Conservation (phyloP, 2,888 invertebrate species). For the Drosophila niveifrons region DNA sequence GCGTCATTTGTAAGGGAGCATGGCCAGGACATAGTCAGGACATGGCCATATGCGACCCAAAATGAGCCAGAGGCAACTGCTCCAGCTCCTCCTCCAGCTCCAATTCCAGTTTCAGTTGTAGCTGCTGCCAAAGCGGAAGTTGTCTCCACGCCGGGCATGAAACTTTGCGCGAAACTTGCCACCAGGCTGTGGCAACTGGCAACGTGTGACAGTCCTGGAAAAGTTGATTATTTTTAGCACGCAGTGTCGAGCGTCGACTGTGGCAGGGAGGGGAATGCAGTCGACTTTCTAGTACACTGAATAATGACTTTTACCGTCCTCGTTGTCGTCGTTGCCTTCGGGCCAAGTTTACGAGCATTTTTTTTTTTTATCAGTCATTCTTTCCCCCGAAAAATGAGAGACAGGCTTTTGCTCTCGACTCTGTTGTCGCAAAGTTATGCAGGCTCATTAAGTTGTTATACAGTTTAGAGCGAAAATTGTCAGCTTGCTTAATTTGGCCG, state of each 20-base stretch:
- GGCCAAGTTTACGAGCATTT: slow-evolving; percentile 74
- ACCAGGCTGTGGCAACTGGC: slow-evolving; percentile 50
- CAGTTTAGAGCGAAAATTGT: slow-evolving; percentile 82
- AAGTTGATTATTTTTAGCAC: slow-evolving; percentile 81
- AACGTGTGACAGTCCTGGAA: slow-evolving; percentile 80
- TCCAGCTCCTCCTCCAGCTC: slow-evolving; percentile 35
- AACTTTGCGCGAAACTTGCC: slow-evolving; percentile 77
- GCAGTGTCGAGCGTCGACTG: slow-evolving; percentile 28
- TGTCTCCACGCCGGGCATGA: slow-evolving; percentile 62
- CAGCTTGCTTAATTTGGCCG: slow-evolving; percentile 80
- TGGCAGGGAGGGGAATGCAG: slow-evolving; percentile 39
- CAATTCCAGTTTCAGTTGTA: too few relatives aligned
- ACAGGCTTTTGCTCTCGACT: slow-evolving; percentile 34
- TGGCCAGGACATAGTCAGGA: slow-evolving; percentile 51
- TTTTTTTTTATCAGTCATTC: slow-evolving; percentile 51
- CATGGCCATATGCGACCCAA: slow-evolving; percentile 56
- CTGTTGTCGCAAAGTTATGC: slow-evolving; percentile 76
- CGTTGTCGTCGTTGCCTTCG: slow-evolving; percentile 55
- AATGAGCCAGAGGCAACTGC: slow-evolving; percentile 47
- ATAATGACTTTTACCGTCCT: slow-evolving; percentile 76
- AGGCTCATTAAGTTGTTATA: slow-evolving; percentile 83
- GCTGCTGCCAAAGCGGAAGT: slow-evolving; percentile 60
- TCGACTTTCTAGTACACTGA: slow-evolving; percentile 74
- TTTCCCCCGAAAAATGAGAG: slow-evolving; percentile 23
- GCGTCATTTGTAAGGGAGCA: slow-evolving; percentile 80